These are phyloP conservation scores for Andrena hattorfiana DNA, from an alignment of 2,888 invertebrate genomes.

Conservation along the genomic window DNA sequence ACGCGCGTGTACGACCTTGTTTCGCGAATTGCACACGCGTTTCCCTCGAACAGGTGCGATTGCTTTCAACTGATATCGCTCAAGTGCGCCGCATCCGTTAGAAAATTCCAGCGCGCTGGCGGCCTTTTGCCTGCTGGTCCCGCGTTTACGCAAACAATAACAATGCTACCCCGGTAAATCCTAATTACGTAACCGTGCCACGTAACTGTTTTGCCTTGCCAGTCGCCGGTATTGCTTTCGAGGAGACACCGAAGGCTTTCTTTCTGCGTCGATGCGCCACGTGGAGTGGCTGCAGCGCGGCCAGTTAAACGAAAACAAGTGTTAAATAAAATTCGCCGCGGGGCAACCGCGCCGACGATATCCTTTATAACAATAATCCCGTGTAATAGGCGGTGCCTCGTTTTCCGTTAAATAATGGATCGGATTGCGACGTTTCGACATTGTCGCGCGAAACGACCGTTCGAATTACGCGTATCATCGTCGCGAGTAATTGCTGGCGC, in stretches of 20 bases:
- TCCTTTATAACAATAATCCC: too few species aligned
- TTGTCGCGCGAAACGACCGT: not conserved
- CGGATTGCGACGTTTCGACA: not conserved
- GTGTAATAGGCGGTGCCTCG: too few species aligned
- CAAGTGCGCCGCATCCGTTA: not conserved
- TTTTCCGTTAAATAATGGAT: too few species aligned
- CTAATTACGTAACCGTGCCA: slow-evolving; percentile 73
- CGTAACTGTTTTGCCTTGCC: slow-evolving; percentile 65
- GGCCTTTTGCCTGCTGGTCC: slow-evolving; percentile 4
- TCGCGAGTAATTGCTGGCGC: not conserved
- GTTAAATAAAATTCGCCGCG: too few species aligned
- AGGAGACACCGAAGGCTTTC: slow-evolving; percentile 56
- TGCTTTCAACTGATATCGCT: not conserved
- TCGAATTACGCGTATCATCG: not conserved
- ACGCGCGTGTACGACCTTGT: not conserved
- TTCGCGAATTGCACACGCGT: not conserved
- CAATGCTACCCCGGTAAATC: slow-evolving; percentile 60
- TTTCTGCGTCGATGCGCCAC: slow-evolving; percentile 40
- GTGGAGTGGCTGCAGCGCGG: slow-evolving; percentile 17
- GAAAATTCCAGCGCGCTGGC: not conserved
- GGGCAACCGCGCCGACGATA: too few species aligned
- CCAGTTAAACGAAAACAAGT: not conserved
- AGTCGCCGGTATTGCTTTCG: slow-evolving; percentile 44
- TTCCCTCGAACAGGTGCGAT: not conserved
- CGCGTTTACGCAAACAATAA: slow-evolving; percentile 58